phyloP scores from a whole-genome alignment of 1,140 invertebrate species.

The Lasioglossum baleicum region DNA sequence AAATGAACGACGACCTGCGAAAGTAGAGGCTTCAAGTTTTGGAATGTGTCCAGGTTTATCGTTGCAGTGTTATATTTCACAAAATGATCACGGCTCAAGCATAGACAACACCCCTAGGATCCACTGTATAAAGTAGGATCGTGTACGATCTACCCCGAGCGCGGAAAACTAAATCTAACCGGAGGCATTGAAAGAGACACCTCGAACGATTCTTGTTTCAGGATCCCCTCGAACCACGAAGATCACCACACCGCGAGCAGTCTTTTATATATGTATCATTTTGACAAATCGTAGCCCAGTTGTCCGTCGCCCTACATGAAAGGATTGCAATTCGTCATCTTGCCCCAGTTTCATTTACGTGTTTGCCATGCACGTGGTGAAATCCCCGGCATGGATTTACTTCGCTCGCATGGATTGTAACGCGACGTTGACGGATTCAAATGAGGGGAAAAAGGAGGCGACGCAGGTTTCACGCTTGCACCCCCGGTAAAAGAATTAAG shows the following conservation, averaged over 20 bases:
- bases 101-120: too few species aligned
- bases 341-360: conserved; percentile 44
- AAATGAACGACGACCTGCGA: too few species aligned
- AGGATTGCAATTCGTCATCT: conserved; percentile 58
- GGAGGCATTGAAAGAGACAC: neutral
- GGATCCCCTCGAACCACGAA: neutral
- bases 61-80: too few species aligned
- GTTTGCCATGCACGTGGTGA: conserved; percentile 20
- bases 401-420: conserved; percentile 19
- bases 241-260: neutral
- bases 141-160: too few species aligned
- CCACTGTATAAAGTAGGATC: neutral
- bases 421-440: neutral
- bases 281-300: conserved; percentile 39
- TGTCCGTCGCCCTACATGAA: conserved; percentile 38
- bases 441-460: neutral
- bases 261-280: conserved; percentile 42
- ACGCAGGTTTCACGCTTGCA: neutral
- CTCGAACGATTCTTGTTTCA: neutral
- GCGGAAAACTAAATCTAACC: neutral
- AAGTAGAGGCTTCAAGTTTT: too few species aligned
- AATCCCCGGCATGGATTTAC: conserved; percentile 15
- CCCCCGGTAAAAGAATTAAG: conserved; percentile 1
- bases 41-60: too few species aligned
- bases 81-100: too few species aligned